Percentiles rank a stretch among this genome's conserved stretches.
Conservation (phyloP, 2,888 invertebrate species). For the Entomobrya proxima region DNA sequence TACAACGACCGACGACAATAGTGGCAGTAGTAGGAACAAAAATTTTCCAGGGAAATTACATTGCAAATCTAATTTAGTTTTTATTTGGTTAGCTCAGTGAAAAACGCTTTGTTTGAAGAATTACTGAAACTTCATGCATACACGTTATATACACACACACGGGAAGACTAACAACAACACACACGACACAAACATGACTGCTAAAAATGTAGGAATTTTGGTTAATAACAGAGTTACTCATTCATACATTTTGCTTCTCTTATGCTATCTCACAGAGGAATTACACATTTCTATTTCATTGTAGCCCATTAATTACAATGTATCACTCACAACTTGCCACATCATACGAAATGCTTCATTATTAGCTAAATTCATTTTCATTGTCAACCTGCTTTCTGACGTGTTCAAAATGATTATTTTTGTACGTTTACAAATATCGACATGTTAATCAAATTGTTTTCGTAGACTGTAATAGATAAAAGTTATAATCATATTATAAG, state of each 20-base stretch:
- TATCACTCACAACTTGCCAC: neutral
- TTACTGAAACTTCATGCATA: neutral
- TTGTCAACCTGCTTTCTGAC: neutral
- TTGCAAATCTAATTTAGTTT: neutral
- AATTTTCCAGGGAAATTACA: neutral
- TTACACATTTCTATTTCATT: neutral
- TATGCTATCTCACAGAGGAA: neutral
- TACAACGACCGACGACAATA: neutral
- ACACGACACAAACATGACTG: neutral
- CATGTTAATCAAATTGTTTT: neutral
- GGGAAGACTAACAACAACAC: neutral
- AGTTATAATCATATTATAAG: neutral
- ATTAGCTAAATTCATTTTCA: neutral
- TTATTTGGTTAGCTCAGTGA: neutral
- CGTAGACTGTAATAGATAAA: neutral
- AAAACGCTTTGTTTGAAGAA: neutral
- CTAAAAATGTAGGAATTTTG: neutral
- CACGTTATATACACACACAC: no score
- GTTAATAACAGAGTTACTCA: neutral
- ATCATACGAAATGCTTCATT: neutral
- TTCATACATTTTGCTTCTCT: neutral
- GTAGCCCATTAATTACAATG: neutral
- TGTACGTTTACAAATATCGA: constrained; percentile 6
- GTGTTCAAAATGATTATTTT: neutral
- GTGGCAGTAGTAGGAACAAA: neutral